phyloP scores from a whole-genome alignment of 2,888 invertebrate species.

The Lucinisca nassula region DNA sequence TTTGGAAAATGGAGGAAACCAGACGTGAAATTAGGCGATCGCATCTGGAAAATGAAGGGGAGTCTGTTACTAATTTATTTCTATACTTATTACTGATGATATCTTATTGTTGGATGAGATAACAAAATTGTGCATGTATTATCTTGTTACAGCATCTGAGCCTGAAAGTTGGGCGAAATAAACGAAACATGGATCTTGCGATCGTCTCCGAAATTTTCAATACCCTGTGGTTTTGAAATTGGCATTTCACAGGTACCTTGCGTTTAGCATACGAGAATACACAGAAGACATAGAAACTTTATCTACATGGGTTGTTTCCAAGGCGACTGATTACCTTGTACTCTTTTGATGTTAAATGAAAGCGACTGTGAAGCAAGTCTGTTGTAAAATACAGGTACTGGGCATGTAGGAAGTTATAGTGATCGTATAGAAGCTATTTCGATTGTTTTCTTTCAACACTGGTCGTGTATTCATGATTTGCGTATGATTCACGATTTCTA shows the following conservation, averaged over 20 bases:
- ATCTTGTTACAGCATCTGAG: neutral
- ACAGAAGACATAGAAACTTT: neutral
- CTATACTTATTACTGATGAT: neutral
- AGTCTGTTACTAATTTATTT: slow-evolving; percentile 4
- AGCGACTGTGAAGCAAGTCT: neutral
- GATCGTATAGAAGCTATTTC: neutral
- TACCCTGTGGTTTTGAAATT: slow-evolving; percentile 7
- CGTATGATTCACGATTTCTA: neutral
- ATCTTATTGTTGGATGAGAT: neutral
- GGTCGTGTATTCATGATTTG: neutral
- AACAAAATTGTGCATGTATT: neutral
- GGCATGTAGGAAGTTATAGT: neutral
- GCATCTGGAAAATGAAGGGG: neutral
- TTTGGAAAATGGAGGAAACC: slow-evolving; percentile 79
- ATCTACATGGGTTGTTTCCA: slow-evolving; percentile 11
- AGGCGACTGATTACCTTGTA: neutral
- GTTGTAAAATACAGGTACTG: neutral
- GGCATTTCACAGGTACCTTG: neutral
- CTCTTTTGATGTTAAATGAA: slow-evolving; percentile 13
- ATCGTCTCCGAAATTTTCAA: neutral
- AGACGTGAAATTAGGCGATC: slow-evolving; percentile 57
- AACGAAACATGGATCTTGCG: neutral
- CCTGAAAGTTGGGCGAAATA: neutral
- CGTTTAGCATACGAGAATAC: neutral
- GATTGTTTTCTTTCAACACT: neutral